Evolutionary conservation across 92 coral and sea anemone genomes (phyloP).

Genomic region (Metridium senile): DNA sequence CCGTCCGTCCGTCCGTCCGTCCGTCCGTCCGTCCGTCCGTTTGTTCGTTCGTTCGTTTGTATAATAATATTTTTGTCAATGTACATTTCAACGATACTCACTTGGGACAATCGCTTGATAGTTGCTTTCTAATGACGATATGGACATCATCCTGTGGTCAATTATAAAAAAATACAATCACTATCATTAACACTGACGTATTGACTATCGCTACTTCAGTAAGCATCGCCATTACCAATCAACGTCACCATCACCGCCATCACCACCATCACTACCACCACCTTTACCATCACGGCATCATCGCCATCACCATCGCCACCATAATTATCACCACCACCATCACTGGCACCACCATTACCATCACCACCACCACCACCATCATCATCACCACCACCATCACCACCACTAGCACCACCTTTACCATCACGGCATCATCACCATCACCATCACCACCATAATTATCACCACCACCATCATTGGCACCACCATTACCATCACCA

Average conservation of each 20-base stretch:
- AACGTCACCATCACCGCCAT: not conserved
- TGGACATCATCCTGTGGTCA: constrained; percentile 90
- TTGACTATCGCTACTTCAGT: not conserved
- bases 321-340: not conserved
- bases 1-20: too few species aligned
- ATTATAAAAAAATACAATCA: not conserved
- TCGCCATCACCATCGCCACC: not conserved
- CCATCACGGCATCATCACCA: not conserved
- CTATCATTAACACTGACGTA: not conserved
- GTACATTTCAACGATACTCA: too few species aligned
- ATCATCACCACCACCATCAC: not conserved
- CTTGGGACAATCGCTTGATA: constrained; percentile 93
- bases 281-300: not conserved
- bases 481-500: not conserved
- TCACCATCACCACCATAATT: not conserved
- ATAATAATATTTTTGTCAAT: too few species aligned
- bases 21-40: too few species aligned
- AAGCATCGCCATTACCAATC: not conserved
- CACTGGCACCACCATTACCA: not conserved
- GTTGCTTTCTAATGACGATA: constrained; percentile 95
- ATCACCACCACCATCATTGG: not conserved
- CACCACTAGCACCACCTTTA: not conserved
- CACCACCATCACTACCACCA: not conserved
- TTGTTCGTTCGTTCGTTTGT: too few species aligned
- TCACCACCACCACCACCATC: not conserved